Evolutionary conservation across 2,797 vertebrate species (phyloP).

Genomic region (Phrynocephalus vlangalii): DNA sequence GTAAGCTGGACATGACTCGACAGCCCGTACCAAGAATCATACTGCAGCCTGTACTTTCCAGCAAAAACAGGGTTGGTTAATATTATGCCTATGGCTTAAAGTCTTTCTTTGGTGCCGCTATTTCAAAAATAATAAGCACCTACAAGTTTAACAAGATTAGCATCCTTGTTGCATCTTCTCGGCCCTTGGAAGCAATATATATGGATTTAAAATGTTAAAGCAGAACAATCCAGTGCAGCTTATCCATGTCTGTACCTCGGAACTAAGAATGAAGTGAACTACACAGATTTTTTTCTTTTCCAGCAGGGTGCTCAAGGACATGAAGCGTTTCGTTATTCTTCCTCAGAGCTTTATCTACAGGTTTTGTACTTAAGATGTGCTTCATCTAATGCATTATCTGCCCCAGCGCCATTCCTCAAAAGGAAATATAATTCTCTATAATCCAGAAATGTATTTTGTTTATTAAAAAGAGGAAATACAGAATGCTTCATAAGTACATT

Average conservation of each 20-base stretch:
- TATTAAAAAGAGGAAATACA: constrained; percentile 42
- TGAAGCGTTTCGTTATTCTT: constrained; percentile 38
- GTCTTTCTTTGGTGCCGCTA: background rate
- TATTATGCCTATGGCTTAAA: background rate
- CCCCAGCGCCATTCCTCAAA: background rate
- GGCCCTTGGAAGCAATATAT: constrained; percentile 1
- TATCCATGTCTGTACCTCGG: constrained; percentile 41
- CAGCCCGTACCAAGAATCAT: too few relatives aligned
- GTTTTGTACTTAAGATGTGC: constrained; percentile 7
- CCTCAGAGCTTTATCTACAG: background rate
- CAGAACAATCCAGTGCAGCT: constrained; percentile 13
- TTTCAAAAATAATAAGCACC: constrained; percentile 19
- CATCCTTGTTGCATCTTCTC: background rate
- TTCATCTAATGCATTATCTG: background rate
- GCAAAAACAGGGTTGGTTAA: background rate
- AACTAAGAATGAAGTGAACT: constrained; percentile 45
- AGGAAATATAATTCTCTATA: background rate
- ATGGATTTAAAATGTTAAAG: constrained; percentile 32
- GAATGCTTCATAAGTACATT: constrained; percentile 49
- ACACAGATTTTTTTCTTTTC: constrained; percentile 1
- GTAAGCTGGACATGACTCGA: too few relatives aligned
- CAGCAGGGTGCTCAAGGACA: constrained; percentile 31
- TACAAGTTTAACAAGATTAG: background rate
- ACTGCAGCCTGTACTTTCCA: background rate
- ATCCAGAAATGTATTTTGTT: constrained; percentile 8